Base-by-base conservation (phyloP, 1,140 invertebrate species). In the Lordiphosa mommai region DNA sequence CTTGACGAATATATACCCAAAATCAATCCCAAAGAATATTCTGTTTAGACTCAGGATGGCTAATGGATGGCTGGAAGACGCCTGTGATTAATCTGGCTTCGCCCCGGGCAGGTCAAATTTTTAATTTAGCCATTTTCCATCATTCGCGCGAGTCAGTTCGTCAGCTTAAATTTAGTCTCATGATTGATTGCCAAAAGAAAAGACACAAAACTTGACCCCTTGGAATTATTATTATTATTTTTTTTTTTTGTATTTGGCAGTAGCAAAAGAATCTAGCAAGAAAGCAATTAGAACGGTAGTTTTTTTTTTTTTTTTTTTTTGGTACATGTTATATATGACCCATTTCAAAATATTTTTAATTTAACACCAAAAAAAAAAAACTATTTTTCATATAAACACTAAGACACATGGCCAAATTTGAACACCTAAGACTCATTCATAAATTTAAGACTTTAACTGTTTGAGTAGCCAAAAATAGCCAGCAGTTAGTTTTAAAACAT, bases 1-100 rank as follows among this genome's bases (percentile, higher is more conserved):
- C 27, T 6, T 52, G 1, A 32, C 40, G 79, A 72, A 86, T 86
- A 57, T 86, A 86, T 86, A 86, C 40, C 79, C 70, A 69, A 29
- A 52, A 47, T 37, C n/a, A n/a, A n/a, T 38, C 20, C 41, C 30
- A 12, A 29, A 6, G 9, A 57, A 23, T 23, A 16, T 44, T 37
- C 50, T 60, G 16, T 40, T 27, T 17, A 8, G 6, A 23, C 20
- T 43, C 55, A 57, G 68, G 43, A 68, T 17, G 48, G 34, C 61
- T 77, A 73, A 77, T 77, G 63, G 58, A 77, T 77, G 4, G 38
- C 63, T 59, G 41, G 49, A 65, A 8, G 48, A 14, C 34, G 12
- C 6, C 3, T 20, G 4, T 27, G 32, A 79, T 77, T 77, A 69
- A 72, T 71, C 32, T 44, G 20, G 32, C 37, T 49, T 9, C 34